phyloP scores from a whole-genome alignment of 2,888 invertebrate genomes.

The Anorthoa munda region DNA sequence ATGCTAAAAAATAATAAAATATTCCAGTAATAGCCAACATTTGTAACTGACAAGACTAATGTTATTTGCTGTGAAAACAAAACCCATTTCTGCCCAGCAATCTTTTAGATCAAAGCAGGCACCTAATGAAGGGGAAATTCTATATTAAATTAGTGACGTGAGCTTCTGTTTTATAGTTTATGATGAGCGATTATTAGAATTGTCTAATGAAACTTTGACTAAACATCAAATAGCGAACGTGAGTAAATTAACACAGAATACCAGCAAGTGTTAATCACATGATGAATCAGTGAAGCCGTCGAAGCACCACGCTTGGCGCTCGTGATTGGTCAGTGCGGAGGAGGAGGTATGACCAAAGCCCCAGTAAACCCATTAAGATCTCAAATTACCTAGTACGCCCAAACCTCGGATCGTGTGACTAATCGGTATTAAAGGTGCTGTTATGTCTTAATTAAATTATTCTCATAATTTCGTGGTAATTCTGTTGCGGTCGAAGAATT shows the following conservation, averaged over 20 bases:
- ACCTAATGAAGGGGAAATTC: conserved; percentile 63
- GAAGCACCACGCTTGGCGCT: conserved; percentile 73
- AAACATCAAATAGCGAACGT: conserved; percentile 65
- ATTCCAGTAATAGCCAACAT: conserved; percentile 60
- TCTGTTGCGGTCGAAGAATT: conserved; percentile 83
- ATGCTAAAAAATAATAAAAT: conserved; percentile 69
- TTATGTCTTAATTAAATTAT: conserved; percentile 90
- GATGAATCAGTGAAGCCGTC: conserved; percentile 85
- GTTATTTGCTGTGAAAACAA: conserved; percentile 63
- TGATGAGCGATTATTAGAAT: conserved; percentile 67
- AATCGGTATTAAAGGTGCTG: conserved; percentile 89
- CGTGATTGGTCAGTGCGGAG: conserved; percentile 84
- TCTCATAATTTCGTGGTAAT: conserved; percentile 84
- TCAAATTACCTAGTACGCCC: conserved; percentile 89
- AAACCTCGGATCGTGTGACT: conserved; percentile 88
- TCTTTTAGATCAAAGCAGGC: conserved; percentile 63
- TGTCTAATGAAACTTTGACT: conserved; percentile 65
- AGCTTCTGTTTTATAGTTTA: conserved; percentile 72
- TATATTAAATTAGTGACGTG: conserved; percentile 64
- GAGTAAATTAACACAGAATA: conserved; percentile 76
- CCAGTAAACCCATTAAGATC: conserved; percentile 86
- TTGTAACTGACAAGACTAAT: conserved; percentile 66
- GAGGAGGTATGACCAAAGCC: conserved; percentile 86
- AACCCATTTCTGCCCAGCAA: conserved; percentile 61
- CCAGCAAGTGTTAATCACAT: conserved; percentile 81